Evolutionary conservation across 2,113 vertebrate genomes (phyloP).

Genomic region (Petaurus breviceps): DNA sequence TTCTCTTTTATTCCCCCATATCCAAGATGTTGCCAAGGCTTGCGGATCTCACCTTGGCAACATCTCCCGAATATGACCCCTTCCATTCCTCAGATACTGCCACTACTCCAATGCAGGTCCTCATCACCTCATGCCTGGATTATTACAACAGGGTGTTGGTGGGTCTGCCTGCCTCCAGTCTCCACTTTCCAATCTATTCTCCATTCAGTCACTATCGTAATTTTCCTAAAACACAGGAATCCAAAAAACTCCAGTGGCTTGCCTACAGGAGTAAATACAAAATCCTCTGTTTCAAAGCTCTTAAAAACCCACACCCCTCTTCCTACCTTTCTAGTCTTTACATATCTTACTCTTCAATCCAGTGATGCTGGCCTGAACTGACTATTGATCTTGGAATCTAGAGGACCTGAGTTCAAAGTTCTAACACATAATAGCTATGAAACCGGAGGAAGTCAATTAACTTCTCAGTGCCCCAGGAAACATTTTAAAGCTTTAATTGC

Average conservation of each 20-base stretch:
- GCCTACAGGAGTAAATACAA: background rate
- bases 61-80: background rate
- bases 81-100: background rate
- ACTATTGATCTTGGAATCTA: too few relatives aligned
- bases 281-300: background rate
- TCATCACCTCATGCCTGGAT: background rate
- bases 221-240: background rate
- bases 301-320: background rate
- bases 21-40: background rate
- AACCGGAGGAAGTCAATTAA: too few relatives aligned
- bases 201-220: background rate
- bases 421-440: too few relatives aligned
- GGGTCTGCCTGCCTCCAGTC: background rate
- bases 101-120: background rate
- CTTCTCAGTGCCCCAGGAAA: too few relatives aligned
- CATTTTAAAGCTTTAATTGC: too few relatives aligned
- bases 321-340: background rate
- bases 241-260: background rate
- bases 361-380: background rate
- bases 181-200: background rate
- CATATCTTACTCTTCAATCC: background rate
- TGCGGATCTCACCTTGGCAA: background rate
- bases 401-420: too few relatives aligned
- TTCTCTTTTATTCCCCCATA: background rate
- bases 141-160: background rate